Evolutionary conservation across 30 jellyfish, hydroid and myxozoan species (phyloP), one percentile per base, ranked within the genome.

Genomic region (Turritopsis rubra): DNA sequence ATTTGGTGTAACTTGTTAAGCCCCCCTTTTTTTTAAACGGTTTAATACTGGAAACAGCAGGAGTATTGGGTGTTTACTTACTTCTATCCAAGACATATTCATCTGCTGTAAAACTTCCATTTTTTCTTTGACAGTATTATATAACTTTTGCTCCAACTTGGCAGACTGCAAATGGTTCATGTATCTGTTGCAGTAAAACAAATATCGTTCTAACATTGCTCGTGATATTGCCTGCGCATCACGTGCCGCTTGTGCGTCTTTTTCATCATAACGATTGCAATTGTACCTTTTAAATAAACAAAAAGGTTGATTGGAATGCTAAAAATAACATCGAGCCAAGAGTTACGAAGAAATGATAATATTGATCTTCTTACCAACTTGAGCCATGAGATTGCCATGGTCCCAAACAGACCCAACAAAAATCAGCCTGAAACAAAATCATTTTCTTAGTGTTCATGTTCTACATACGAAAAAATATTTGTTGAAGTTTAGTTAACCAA

Each of bases 71-170:
- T 41, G 13, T 41, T 41, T 41, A 41, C 89, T 73, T 73, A 93
- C 99, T 85, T 93, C 99, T 41, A 93, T 93, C 99, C 99, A 93
- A 21, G 99, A 93, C 99, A 93, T 93, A 75, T 93, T 93, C 85
- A 88, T 82, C 72, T 93, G 96, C 85, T 93, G 99, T 96, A 93
- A 86, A 1, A 89, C 80, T 71, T 93, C 97, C 99, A 93, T 93
- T 75, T 93, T 86, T 73, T 79, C 84, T 73, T 91, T 88, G 54
- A 93, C 88, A 41, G 76, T 79, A 73, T 93, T 93, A 65, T 85
- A 76, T 52, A 93, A 80, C 96, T 93, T 93, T 53, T 83, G 92
- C 70, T 93, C 99, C 65, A 93, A 86, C 76, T 89, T 93, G 1
- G 99, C 96, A 81, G 96, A 84, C 71, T 88, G 99, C 70, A 93